Base-by-base conservation (phyloP, 2,888 invertebrate species). In the Megamerina dolium region DNA sequence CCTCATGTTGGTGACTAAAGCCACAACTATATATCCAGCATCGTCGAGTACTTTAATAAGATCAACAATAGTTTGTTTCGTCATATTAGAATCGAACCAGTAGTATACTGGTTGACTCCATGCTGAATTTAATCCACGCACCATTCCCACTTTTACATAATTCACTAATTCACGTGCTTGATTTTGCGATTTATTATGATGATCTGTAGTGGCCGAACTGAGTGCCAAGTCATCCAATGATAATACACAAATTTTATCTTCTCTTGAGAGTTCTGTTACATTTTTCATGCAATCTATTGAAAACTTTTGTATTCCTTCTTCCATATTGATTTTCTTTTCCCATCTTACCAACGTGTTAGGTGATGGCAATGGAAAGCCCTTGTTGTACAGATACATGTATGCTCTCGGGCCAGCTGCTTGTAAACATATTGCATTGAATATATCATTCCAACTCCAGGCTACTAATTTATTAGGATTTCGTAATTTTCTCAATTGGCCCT, bases 1-100 rank as follows among this genome's bases (percentile, higher is more conserved):
- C 2, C 48, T 32, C 41, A 45, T 39, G 23, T 48, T 39, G 14
- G 36, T 39, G 5, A 44, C 36, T 1, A 49, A 21, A 12, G 37
- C 41, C 1, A 43, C 37, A 1, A 43, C 45, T 3, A 41, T 19
- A n/a, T 34, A 49, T n/a, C 43, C 43, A 13, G 33, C 32, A 8
- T 17, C n/a, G 2, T 38, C 2, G 1, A 48, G 17, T 19, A 30
- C 3, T 1, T 2, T n/a, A 12, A 44, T 33, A 2, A 48, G 39
- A 3, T 3, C 2, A 10, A 2, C 2, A 12, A 46, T 18, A 6
- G 36, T 26, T 1, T 45, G 31, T 20, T 31, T 35, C 1, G n/a
- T 39, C 34, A 45, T 41, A 27, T 10, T 14, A 12, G 26, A 32
- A 14, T 43, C 37, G 19, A 16, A 43, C 2, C 33, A 3, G 14